Conservation (phyloP, 2,113 vertebrate species). For the Pelvicachromis taeniatus region DNA sequence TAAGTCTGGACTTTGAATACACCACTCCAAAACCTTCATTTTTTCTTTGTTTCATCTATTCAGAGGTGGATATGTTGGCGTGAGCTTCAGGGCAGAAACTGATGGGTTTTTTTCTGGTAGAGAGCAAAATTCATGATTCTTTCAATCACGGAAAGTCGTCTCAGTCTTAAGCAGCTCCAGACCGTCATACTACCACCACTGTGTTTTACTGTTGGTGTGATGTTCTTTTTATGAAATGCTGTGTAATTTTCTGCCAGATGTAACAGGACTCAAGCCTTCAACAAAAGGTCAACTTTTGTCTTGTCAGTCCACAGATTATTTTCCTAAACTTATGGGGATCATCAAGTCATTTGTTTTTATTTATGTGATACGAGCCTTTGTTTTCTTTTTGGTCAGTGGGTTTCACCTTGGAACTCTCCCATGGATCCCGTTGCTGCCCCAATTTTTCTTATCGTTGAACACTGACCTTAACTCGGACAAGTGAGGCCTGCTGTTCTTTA, state of each 20-base stretch:
- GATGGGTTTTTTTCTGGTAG: too few relatives aligned
- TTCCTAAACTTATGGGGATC: background rate
- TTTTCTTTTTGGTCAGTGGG: background rate
- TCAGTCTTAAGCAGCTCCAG: background rate
- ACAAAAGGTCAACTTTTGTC: background rate
- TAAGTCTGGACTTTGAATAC: background rate
- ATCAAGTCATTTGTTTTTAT: background rate
- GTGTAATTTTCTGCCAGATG: background rate
- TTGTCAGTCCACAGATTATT: background rate
- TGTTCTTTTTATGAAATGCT: background rate
- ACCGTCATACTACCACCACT: background rate
- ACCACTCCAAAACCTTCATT: too few relatives aligned
- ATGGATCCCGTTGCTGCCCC: background rate
- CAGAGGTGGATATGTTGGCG: too few relatives aligned
- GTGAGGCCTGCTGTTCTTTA: background rate
- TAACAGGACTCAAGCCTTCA: background rate
- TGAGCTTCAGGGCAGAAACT: too few relatives aligned
- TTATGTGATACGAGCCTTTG: background rate
- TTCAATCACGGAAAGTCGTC: background rate
- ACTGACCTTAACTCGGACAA: background rate
- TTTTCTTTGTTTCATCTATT: too few relatives aligned
- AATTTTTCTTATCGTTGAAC: background rate
- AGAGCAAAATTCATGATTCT: background rate
- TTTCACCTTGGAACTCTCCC: background rate
- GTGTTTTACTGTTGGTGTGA: background rate